These are phyloP conservation scores for Chondrosia reniformis DNA, from an alignment of 37 sponge, comb jelly and placozoan species.

Conservation along the genomic window DNA sequence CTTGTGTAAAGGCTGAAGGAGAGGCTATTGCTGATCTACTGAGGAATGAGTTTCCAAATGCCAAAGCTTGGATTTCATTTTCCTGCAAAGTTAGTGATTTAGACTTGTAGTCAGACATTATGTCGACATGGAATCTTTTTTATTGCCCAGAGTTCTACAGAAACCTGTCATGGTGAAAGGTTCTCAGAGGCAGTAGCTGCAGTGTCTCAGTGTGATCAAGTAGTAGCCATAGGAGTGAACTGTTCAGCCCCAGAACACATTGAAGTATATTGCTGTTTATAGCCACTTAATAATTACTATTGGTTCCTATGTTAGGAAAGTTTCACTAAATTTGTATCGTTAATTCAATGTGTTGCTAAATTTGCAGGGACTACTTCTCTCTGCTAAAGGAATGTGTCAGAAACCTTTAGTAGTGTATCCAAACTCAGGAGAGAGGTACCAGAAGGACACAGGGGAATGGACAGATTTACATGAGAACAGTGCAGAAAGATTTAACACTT, in stretches of 20 bases:
- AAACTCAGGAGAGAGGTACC: conserved; percentile 6
- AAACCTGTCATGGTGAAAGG: conserved; percentile 67
- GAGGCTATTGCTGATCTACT: conserved; percentile 45
- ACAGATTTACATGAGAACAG: not conserved
- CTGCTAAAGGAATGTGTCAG: not conserved
- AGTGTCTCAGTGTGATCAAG: conserved; percentile 35
- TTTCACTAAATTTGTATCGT: no score
- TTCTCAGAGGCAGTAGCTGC: conserved; percentile 53
- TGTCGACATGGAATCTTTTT: no score
- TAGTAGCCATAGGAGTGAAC: conserved; percentile 82
- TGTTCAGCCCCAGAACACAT: conserved; percentile 64
- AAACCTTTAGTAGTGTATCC: conserved; percentile 4
- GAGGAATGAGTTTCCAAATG: conserved; percentile 52
- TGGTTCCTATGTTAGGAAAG: no score
- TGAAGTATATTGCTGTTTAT: no score
- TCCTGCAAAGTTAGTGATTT: conserved; percentile 77
- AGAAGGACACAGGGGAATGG: not conserved
- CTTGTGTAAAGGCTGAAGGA: conserved; percentile 42
- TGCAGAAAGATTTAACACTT: not conserved
- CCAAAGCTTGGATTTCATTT: conserved; percentile 72
- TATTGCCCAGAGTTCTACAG: conserved; percentile 45
- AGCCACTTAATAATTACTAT: no score
- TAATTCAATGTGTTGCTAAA: not conserved
- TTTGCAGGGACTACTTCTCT: not conserved
- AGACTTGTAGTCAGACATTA: no score